Conservation (phyloP, 2,113 vertebrate species). For the Fulmarus glacialis region DNA sequence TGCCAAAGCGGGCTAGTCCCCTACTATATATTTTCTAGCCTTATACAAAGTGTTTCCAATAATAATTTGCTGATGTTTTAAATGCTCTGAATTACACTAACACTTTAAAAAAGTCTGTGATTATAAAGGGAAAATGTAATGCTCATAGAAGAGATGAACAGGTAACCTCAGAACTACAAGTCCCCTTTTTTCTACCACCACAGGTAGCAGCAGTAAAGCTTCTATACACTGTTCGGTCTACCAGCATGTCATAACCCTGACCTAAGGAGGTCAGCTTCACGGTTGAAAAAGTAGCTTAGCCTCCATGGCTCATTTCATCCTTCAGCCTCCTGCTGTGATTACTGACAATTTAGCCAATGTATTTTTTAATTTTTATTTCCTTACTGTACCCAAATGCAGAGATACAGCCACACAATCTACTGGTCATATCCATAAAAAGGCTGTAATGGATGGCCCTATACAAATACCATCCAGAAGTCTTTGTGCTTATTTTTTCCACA, state of each 20-base stretch:
- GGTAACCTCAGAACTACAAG: background rate
- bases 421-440: background rate
- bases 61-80: background rate
- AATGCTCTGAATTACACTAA: background rate
- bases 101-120: background rate
- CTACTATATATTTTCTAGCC: background rate
- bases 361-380: constrained; percentile 47
- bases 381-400: background rate
- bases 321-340: constrained; percentile 44
- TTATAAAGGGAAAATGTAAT: background rate
- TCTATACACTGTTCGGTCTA: background rate
- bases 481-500: background rate
- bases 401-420: background rate
- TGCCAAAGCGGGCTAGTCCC: background rate
- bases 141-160: background rate
- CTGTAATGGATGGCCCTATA: background rate
- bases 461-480: background rate
- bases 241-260: constrained; percentile 10
- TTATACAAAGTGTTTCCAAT: background rate
- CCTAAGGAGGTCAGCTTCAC: constrained; percentile 1
- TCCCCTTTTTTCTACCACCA: background rate
- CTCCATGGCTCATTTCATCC: constrained; percentile 38
- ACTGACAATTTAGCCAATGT: constrained; percentile 32
- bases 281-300: constrained; percentile 18
- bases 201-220: background rate